phyloP scores from a whole-genome alignment of 2,888 invertebrate genomes.

The Pollenia griseotomentosa region DNA sequence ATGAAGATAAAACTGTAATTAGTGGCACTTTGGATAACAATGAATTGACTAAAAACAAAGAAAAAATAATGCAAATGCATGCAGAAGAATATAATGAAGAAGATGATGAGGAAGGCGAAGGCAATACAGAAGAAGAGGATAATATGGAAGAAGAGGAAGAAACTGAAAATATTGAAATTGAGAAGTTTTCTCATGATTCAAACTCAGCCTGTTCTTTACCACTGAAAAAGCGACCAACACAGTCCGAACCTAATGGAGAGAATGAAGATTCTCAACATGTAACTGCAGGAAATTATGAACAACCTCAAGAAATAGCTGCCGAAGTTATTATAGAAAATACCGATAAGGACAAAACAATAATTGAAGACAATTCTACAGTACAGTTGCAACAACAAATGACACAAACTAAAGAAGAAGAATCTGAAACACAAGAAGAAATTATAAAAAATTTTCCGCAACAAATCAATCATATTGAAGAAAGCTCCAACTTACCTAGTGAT shows the following conservation, averaged over 20 bases:
- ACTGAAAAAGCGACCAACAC: constrained; percentile 61
- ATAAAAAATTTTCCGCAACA: neutral
- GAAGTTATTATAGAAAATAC: constrained; percentile 61
- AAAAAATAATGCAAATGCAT: neutral
- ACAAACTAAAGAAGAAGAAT: constrained; percentile 11
- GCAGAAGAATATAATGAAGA: neutral
- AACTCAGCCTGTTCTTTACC: constrained; percentile 64
- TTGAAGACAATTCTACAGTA: neutral
- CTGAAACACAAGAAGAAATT: neutral
- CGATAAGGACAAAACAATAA: constrained; percentile 18
- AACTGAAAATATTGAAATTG: constrained; percentile 49
- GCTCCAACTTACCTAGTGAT: neutral
- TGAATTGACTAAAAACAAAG: neutral
- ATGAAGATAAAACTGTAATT: neutral
- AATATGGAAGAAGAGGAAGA: constrained; percentile 2
- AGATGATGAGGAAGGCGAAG: neutral
- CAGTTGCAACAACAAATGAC: neutral
- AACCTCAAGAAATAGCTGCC: constrained; percentile 54
- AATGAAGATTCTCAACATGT: constrained; percentile 40
- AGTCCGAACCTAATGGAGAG: constrained; percentile 47
- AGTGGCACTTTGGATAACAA: neutral
- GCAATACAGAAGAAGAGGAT: neutral
- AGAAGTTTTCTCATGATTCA: constrained; percentile 61
- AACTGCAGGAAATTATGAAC: constrained; percentile 8
- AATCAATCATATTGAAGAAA: neutral